These are phyloP conservation scores for Alligator mississippiensis DNA, from an alignment of 2,113 vertebrate species.

Conservation along the genomic window DNA sequence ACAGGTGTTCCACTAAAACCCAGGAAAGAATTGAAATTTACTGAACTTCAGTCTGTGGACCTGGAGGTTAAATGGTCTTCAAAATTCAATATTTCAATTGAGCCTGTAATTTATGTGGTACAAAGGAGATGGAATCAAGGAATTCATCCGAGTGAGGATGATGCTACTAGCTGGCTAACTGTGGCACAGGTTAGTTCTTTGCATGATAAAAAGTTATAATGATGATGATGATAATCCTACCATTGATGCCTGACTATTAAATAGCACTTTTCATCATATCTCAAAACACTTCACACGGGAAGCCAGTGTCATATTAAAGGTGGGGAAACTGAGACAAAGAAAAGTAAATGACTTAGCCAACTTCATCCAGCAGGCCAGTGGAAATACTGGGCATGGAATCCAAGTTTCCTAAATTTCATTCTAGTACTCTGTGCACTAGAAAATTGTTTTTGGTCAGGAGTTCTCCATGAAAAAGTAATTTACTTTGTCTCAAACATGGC, in stretches of 20 bases:
- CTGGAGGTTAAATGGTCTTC: slow-evolving; percentile 96
- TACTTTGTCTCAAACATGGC: neutral
- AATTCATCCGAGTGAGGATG: slow-evolving; percentile 95
- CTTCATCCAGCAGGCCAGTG: neutral
- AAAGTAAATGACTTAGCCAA: neutral
- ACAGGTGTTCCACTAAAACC: slow-evolving; percentile 95
- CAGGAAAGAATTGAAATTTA: slow-evolving; percentile 90
- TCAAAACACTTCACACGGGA: neutral
- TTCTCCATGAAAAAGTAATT: neutral
- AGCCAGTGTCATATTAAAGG: neutral
- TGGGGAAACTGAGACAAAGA: neutral
- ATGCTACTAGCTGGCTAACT: slow-evolving; percentile 90
- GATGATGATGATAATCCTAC: too few relatives aligned
- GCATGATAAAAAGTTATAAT: accelerated
- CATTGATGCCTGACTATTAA: neutral
- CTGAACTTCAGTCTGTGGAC: slow-evolving; percentile 85
- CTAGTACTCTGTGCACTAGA: neutral
- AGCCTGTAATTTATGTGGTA: slow-evolving; percentile 94
- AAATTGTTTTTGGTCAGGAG: neutral
- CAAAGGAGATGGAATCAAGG: slow-evolving; percentile 96
- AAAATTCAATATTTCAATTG: slow-evolving; percentile 95
- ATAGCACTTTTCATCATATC: neutral
- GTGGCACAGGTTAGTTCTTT: slow-evolving; percentile 87
- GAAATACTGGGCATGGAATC: neutral
- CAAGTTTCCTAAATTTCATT: neutral